Evolutionary conservation across 2,797 vertebrate species (phyloP), one percentile per base, ranked within the genome.

Genomic region (Crocodylus rhombifer): DNA sequence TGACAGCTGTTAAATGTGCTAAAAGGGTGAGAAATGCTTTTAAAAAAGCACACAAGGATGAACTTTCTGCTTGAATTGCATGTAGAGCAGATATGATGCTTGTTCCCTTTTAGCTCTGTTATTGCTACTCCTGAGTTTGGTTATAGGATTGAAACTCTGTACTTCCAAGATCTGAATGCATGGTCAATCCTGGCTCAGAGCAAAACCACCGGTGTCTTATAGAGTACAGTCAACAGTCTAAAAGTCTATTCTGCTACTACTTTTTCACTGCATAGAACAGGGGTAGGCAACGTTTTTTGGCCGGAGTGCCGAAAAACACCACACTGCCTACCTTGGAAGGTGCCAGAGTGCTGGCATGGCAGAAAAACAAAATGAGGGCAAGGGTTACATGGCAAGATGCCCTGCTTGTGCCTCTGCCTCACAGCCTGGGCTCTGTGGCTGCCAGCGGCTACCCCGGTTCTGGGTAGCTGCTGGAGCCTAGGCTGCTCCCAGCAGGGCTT

Each of bases 201-300:
- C 95, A 97, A 93, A 84, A 94, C 94, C 96, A 92, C 28, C 15
- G 23, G 6, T 80, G 80, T 92, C 77, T 95, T 94, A 94, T 94
- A 97, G 95, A 95, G 95, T 95, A 95, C 95, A 92, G 36, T 92
- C 58, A 17, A 93, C 94, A 95, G 36, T 85, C 83, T 58, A 83
- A n/a, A 42, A 87, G 93, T 96, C 92, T 97, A 93, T 91, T 95
- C 90, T 92, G 94, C 95, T 95, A 88, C 95, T 96, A 83, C 95
- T 95, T 79, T 89, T 73, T 69, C 73, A n/a, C 26, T 30, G 60
- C 65, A n/a, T 65, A 67, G 88, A 64, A 73, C 36, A 94, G 56
- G 80, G 88, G 57, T 90, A 86, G 78, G 62, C n/a, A 3, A 78
- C 20, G 14, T 57, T 51, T 51, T 51, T 51, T 51, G 42, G 42